Conservation (phyloP, 2,113 vertebrate genomes). For the Pongo abelii region DNA sequence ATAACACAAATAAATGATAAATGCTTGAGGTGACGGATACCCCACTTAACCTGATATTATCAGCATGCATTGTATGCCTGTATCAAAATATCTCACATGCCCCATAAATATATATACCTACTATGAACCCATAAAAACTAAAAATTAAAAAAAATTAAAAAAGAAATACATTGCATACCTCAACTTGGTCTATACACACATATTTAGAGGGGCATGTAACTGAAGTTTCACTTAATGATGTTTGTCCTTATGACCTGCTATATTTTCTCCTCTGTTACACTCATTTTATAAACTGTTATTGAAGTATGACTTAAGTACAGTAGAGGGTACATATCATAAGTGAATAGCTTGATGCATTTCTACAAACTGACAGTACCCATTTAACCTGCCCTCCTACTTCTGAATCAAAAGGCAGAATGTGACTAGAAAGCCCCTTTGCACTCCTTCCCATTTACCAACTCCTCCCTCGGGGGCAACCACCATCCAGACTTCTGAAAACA, state of each 20-base stretch:
- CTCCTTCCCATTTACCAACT: accelerated
- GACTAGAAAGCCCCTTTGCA: neutral
- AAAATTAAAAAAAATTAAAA: too few species aligned
- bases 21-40: too few species aligned
- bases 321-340: neutral
- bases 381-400: neutral
- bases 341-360: neutral
- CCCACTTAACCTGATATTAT: too few species aligned
- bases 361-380: neutral
- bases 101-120: too few species aligned
- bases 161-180: neutral
- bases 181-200: neutral
- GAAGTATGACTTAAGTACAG: neutral
- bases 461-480: neutral
- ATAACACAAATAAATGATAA: too few species aligned
- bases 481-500: neutral
- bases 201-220: neutral
- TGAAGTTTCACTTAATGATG: neutral
- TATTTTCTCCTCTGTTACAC: neutral
- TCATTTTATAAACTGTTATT: neutral
- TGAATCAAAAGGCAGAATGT: neutral
- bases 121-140: too few species aligned
- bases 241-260: neutral
- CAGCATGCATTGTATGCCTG: too few species aligned
- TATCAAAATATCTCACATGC: too few species aligned